Base-by-base conservation (phyloP, 2,113 vertebrate genomes). In the Aspiorhynchus laticeps region DNA sequence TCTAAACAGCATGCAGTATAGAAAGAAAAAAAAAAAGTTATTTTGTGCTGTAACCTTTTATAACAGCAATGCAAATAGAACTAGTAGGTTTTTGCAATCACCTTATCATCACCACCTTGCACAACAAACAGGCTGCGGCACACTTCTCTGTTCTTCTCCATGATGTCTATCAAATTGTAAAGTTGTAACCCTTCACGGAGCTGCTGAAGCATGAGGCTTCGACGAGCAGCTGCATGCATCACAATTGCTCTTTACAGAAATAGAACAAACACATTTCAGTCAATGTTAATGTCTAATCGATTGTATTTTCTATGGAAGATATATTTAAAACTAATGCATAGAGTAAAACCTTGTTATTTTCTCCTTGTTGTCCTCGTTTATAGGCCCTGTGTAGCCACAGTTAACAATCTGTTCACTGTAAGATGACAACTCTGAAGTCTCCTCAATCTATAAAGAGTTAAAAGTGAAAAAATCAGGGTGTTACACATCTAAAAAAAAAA, bases 121-220 rank as follows among this genome's bases (percentile, higher is more conserved):
- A 46, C 24, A 15, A 75, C 73, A 75, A 46, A 75, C 24, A 75
- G 41, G 38, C 73, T 46, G 41, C 73, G 41, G 24, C 73, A 75
- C 73, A 75, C 73, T 75, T 75, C n/a, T n/a, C 73, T n/a, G 73
- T 75, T 75, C 24, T 43, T 26, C 10, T 43, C 19, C 38, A 75
- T 75, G 19, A 41, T 26, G 21, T 75, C 73, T 2, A 75, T 43
- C 4, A 75, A 46, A 24, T 2, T 2, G 24, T 75, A 26, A 43
- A 75, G 73, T 6, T 75, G 5, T 46, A 46, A 15, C 3, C 24
- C 38, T 46, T 75, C 73, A 46, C 5, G 11, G 38, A 75, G 41
- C 73, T 46, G 73, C 11, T 75, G 73, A 75, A 75, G 73, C 38
- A 75, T 3, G 24, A 75, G 38, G 1, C 9, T 75, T 75, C 38